phyloP scores from a whole-genome alignment of 2,888 invertebrate species.

The Ormyrus rosae region DNA sequence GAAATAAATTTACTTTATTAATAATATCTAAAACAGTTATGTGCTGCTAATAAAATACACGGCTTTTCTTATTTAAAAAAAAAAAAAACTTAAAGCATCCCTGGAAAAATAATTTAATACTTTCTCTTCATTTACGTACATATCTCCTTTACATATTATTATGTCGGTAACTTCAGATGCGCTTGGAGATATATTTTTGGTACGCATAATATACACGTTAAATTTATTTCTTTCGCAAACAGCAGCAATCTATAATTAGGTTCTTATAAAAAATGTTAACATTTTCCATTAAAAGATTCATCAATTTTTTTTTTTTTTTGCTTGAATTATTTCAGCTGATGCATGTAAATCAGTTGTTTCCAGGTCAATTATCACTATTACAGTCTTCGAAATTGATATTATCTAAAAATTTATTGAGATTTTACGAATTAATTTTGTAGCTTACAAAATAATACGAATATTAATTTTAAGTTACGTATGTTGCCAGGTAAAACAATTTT shows the following conservation, averaged over 20 bases:
- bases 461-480: background rate
- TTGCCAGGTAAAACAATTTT: slow-evolving; percentile 1
- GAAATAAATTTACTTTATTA: background rate
- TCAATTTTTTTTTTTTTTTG: background rate
- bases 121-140: slow-evolving; percentile 15
- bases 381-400: slow-evolving; percentile 24
- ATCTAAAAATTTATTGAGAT: slow-evolving; percentile 5
- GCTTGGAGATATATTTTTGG: background rate
- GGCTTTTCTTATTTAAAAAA: no score
- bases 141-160: background rate
- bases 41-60: no score
- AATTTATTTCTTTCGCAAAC: slow-evolving; percentile 6
- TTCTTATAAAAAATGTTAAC: background rate
- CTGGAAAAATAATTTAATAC: background rate
- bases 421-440: background rate
- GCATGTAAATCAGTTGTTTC: slow-evolving; percentile 25
- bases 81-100: no score
- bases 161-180: slow-evolving; percentile 18
- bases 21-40: no score
- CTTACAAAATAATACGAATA: background rate
- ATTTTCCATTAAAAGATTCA: background rate
- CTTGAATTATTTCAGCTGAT: slow-evolving; percentile 33
- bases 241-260: slow-evolving; percentile 25
- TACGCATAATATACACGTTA: slow-evolving; percentile 23
- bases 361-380: slow-evolving; percentile 22